A percentile compares a stretch with the other conserved stretches of the same genome.
phyloP scores from a whole-genome alignment of 2,113 vertebrate species.

The Siniperca chuatsi region DNA sequence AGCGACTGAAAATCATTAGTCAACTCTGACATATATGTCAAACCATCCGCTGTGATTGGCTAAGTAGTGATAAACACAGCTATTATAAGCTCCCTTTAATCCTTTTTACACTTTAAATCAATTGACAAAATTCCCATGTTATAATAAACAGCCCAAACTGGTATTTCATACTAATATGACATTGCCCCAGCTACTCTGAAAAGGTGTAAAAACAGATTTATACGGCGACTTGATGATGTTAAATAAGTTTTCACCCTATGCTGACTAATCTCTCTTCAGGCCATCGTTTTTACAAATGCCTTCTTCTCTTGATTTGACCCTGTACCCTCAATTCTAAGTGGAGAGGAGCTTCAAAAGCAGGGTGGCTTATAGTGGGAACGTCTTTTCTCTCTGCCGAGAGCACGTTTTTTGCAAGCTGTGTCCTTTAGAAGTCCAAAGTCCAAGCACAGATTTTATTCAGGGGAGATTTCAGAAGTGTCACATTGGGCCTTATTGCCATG shows the following conservation, averaged over 20 bases:
- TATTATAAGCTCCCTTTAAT: conserved; percentile 45
- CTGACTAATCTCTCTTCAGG: conserved; percentile 66
- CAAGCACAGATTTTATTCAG: conserved; percentile 29
- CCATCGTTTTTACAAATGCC: conserved; percentile 51
- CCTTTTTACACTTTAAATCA: conserved; percentile 60
- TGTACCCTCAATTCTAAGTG: conserved; percentile 62
- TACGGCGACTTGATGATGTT: conserved; percentile 51
- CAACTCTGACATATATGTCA: conserved; percentile 54
- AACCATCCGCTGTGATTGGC: conserved; percentile 21
- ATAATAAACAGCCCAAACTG: conserved; percentile 54
- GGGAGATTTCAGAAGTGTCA: conserved; percentile 52
- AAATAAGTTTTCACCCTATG: conserved; percentile 66
- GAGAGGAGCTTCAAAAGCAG: conserved; percentile 57
- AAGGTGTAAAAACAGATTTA: conserved; percentile 74
- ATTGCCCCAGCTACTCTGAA: conserved; percentile 28
- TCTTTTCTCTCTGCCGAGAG: not conserved
- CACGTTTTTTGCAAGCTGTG: conserved; percentile 50
- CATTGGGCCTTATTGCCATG: conserved; percentile 41
- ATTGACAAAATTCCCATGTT: conserved; percentile 54
- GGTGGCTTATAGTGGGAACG: conserved; percentile 22
- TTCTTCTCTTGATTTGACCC: conserved; percentile 62
- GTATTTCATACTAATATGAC: conserved; percentile 47
- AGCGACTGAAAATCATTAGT: conserved; percentile 49
- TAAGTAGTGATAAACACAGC: conserved; percentile 42
- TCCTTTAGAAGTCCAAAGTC: conserved; percentile 62